phyloP scores from a whole-genome alignment of 2,888 invertebrate species.

The Leptura quadrifasciata region DNA sequence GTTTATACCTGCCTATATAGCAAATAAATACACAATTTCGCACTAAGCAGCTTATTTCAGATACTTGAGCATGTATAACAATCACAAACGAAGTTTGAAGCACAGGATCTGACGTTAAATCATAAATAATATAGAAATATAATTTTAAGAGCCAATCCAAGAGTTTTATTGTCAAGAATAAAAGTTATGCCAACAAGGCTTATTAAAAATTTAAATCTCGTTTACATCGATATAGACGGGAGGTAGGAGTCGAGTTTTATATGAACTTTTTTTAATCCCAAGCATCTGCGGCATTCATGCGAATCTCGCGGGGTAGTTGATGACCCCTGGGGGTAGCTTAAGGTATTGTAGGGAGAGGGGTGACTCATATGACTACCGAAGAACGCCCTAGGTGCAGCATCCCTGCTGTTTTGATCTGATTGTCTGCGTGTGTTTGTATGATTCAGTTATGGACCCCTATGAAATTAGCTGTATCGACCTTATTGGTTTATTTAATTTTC shows the following conservation, averaged over 20 bases:
- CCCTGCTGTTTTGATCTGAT: constrained; percentile 43
- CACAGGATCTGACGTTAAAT: constrained; percentile 20
- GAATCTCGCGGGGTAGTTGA: constrained; percentile 34
- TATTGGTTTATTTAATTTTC: constrained; percentile 38
- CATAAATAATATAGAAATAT: constrained; percentile 9
- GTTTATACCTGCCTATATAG: neutral
- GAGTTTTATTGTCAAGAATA: neutral
- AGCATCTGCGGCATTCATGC: constrained; percentile 40
- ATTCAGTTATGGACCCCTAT: constrained; percentile 44
- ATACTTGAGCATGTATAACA: constrained; percentile 29
- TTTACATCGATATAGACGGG: neutral
- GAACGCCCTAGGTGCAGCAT: constrained; percentile 45
- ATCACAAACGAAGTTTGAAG: constrained; percentile 18
- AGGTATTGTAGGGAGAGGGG: constrained; percentile 42
- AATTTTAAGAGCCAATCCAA: neutral
- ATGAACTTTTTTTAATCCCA: constrained; percentile 42
- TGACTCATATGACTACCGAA: constrained; percentile 42
- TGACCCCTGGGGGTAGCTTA: constrained; percentile 45
- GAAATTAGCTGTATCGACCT: constrained; percentile 39
- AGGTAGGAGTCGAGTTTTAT: neutral
- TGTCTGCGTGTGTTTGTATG: constrained; percentile 42
- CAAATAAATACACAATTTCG: constrained; percentile 32
- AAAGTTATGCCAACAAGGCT: neutral
- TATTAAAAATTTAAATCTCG: constrained; percentile 32
- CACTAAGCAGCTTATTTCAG: constrained; percentile 38